Conservation (phyloP, 2,797 vertebrate species). For the Austrolebias charrua region DNA sequence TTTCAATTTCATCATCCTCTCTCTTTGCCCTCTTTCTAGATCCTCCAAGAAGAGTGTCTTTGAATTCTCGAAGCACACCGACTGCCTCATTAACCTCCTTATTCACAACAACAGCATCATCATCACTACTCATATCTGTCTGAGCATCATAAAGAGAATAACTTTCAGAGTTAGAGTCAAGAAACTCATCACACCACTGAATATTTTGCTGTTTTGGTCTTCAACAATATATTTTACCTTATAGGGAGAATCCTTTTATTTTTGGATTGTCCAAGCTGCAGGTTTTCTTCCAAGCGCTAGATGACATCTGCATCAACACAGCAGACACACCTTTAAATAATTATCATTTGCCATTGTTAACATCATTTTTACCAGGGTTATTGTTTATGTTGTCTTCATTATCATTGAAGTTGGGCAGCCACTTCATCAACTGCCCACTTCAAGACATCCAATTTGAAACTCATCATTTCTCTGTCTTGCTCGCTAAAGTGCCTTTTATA, state of each 20-base stretch:
- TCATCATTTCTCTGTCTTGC: no score
- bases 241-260: neutral
- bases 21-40: neutral
- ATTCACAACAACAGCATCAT: constrained; percentile 1
- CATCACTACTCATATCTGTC: neutral
- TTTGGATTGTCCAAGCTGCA: neutral
- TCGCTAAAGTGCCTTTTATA: no score
- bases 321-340: neutral
- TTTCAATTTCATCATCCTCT: constrained; percentile 2
- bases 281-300: no score
- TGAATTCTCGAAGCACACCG: neutral
- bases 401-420: no score
- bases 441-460: neutral
- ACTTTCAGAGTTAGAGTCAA: neutral
- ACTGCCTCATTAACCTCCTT: constrained; percentile 1
- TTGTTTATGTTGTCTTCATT: neutral
- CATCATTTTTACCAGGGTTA: neutral
- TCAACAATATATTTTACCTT: neutral
- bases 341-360: neutral
- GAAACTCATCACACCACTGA: neutral
- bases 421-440: neutral
- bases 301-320: no score
- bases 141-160: neutral
- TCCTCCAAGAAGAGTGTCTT: neutral
- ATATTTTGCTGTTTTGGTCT: neutral